A percentile compares a stretch with the other conserved stretches of the same genome.
Conservation (phyloP, 1,140 invertebrate genomes). For the Pseudomyrmex sp. region DNA sequence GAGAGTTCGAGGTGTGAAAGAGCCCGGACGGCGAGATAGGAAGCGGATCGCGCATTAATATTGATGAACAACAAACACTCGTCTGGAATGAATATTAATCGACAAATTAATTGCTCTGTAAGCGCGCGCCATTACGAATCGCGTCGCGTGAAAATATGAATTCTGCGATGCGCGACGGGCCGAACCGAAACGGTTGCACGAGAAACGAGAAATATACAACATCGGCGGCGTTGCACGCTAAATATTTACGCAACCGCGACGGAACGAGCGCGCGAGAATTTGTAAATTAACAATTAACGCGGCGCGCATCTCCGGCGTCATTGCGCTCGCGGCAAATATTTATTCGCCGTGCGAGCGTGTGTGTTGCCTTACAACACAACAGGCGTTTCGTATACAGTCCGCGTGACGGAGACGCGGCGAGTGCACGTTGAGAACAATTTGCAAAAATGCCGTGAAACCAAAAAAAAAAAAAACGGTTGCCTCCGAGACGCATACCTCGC, state of each 20-base stretch:
- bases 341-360: conserved; percentile 24
- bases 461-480: too few relatives aligned
- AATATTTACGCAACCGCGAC: conserved; percentile 50
- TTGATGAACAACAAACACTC: conserved; percentile 11
- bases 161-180: conserved; percentile 21
- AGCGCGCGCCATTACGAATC: conserved; percentile 37
- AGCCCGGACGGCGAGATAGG: background rate
- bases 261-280: conserved; percentile 55
- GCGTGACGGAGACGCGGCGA: too few relatives aligned
- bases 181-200: conserved; percentile 50
- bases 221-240: conserved; percentile 43
- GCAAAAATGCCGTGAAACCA: too few relatives aligned
- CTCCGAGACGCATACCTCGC: too few relatives aligned
- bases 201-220: conserved; percentile 37
- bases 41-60: conserved; percentile 9
- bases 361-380: conserved; percentile 15
- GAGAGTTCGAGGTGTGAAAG: background rate
- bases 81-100: conserved; percentile 48
- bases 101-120: conserved; percentile 40
- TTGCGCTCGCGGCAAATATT: conserved; percentile 41
- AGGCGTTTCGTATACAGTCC: too few relatives aligned
- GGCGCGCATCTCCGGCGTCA: conserved; percentile 6
- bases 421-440: too few relatives aligned
- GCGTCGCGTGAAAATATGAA: conserved; percentile 44
- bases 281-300: conserved; percentile 60